Conservation (phyloP, 2,797 vertebrate species). For the Helarctos malayanus region DNA sequence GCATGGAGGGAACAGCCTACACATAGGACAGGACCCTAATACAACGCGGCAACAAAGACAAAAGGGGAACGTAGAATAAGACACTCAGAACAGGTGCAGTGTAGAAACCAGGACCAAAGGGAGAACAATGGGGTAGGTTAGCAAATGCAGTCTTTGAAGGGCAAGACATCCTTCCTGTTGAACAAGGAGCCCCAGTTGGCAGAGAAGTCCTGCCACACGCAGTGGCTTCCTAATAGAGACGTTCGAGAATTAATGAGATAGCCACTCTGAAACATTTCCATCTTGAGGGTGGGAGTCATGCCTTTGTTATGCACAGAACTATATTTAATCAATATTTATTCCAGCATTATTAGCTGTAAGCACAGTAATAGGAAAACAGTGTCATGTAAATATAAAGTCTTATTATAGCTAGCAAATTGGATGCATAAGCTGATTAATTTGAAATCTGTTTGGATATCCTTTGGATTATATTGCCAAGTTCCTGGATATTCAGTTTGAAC, state of each 20-base stretch:
- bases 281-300: not conserved
- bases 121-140: rapidly evolving
- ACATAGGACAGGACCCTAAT: rapidly evolving
- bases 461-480: constrained; percentile 66
- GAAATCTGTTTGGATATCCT: constrained; percentile 74
- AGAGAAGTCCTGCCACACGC: rapidly evolving
- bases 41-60: rapidly evolving
- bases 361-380: constrained; percentile 38
- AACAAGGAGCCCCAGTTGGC: rapidly evolving
- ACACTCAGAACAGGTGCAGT: not conserved
- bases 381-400: constrained; percentile 69
- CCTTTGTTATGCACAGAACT: not conserved
- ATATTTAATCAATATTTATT: constrained; percentile 67
- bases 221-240: not conserved
- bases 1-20: rapidly evolving
- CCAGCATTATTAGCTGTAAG: constrained; percentile 55
- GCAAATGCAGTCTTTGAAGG: not conserved
- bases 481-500: constrained; percentile 77
- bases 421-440: constrained; percentile 69
- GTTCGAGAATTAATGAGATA: not conserved
- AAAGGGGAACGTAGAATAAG: not conserved
- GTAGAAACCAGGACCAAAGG: not conserved
- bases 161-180: rapidly evolving
- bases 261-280: not conserved
- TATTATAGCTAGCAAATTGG: constrained; percentile 71